Evolutionary conservation across 2,888 invertebrate species (phyloP).

Genomic region (Thyatira batis): DNA sequence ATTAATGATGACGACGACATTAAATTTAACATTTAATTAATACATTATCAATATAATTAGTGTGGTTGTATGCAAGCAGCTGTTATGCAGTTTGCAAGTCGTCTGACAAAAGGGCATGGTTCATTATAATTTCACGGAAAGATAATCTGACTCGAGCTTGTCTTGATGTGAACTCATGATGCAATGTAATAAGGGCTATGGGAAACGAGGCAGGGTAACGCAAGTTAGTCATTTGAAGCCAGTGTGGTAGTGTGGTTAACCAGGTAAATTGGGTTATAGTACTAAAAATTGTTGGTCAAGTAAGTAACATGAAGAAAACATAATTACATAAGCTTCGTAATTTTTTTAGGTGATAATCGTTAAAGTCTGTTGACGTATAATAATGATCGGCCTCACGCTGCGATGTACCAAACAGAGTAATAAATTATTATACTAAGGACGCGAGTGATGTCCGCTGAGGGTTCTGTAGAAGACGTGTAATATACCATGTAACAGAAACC

Average conservation of each 20-base stretch:
- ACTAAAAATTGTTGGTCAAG: background rate
- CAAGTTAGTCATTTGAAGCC: background rate
- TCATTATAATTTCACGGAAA: slow-evolving; percentile 21
- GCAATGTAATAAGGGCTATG: slow-evolving; percentile 9
- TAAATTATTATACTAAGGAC: background rate
- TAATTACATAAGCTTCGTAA: background rate
- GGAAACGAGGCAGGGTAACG: slow-evolving; percentile 4
- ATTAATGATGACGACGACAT: background rate
- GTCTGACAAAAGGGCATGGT: slow-evolving; percentile 24
- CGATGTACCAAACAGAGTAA: background rate
- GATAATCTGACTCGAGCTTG: slow-evolving; percentile 6
- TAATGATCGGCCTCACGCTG: background rate
- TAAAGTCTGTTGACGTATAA: background rate
- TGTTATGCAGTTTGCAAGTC: background rate
- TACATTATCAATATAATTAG: slow-evolving; percentile 5
- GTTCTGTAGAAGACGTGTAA: background rate
- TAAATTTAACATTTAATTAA: slow-evolving; percentile 2
- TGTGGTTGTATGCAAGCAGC: background rate
- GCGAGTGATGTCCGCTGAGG: background rate
- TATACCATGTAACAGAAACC: too few species aligned
- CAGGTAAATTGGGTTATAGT: background rate
- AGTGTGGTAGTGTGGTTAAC: background rate
- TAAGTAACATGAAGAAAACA: background rate
- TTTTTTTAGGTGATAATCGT: background rate
- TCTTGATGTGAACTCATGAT: slow-evolving; percentile 12